These are phyloP conservation scores for Nothoprocta perdicaria DNA, from an alignment of 2,113 vertebrate genomes.

Conservation along the genomic window DNA sequence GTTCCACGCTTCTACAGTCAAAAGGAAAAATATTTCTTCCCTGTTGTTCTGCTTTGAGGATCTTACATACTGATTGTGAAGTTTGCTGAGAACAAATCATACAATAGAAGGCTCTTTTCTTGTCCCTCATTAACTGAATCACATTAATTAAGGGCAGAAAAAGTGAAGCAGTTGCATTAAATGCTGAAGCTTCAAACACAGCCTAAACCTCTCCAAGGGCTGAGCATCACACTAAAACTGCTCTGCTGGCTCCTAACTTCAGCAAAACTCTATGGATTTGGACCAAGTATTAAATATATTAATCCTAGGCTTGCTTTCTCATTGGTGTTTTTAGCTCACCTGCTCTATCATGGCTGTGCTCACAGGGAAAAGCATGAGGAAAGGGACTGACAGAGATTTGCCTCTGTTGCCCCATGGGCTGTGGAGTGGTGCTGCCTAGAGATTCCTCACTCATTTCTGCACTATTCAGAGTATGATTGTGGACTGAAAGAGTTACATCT, in stretches of 20 bases:
- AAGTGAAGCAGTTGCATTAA: not conserved
- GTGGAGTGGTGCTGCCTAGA: not conserved
- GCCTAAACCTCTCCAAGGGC: not conserved
- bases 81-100: not conserved
- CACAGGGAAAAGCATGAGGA: not conserved
- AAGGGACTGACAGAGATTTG: not conserved
- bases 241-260: not conserved
- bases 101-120: not conserved
- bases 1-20: not conserved
- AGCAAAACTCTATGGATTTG: not conserved
- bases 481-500: not conserved
- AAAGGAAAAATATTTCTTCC: not conserved
- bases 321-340: not conserved
- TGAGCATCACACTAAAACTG: not conserved
- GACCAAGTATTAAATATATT: not conserved
- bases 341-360: not conserved
- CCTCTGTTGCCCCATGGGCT: not conserved
- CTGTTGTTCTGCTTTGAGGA: not conserved
- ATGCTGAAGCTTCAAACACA: not conserved
- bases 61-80: not conserved
- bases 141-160: not conserved
- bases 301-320: constrained; percentile 11
- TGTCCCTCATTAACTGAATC: not conserved
- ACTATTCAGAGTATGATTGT: fast-evolving
- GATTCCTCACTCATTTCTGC: not conserved